Conservation (phyloP, 1,140 invertebrate species). For the Trypoxylus dichotomus region DNA sequence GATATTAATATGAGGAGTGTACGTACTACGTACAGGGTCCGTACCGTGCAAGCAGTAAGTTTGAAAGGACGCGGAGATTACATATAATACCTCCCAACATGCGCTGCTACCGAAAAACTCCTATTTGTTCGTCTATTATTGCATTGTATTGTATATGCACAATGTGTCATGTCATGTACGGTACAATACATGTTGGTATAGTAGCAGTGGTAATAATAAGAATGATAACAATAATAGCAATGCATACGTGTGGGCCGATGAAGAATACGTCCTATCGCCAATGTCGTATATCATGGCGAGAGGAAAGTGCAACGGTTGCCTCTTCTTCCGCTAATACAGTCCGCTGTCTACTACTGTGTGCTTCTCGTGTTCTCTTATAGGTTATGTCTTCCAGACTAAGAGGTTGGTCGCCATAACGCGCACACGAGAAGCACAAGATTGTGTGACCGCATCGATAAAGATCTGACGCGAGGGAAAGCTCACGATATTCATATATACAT, state of each 20-base stretch:
- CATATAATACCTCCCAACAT: background rate
- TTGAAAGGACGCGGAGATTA: background rate
- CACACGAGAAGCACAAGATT: too few relatives aligned
- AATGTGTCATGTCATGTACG: background rate
- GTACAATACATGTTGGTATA: background rate
- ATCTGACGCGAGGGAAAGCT: too few relatives aligned
- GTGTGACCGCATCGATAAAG: too few relatives aligned
- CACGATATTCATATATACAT: too few relatives aligned
- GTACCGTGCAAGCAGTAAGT: background rate
- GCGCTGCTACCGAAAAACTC: background rate
- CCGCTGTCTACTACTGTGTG: too few relatives aligned
- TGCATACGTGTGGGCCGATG: background rate
- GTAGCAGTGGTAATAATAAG: too few relatives aligned
- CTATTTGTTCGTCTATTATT: background rate
- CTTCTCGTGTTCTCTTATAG: too few relatives aligned
- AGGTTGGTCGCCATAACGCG: too few relatives aligned
- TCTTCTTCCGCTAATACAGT: too few relatives aligned
- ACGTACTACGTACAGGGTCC: background rate
- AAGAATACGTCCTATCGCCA: background rate
- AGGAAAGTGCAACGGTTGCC: background rate
- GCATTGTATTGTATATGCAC: background rate
- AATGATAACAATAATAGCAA: too few relatives aligned
- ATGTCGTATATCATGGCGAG: background rate
- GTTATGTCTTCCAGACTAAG: too few relatives aligned
- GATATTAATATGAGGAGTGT: background rate